phyloP scores from a whole-genome alignment of 2,797 vertebrate genomes.

The Takifugu ocellatus region DNA sequence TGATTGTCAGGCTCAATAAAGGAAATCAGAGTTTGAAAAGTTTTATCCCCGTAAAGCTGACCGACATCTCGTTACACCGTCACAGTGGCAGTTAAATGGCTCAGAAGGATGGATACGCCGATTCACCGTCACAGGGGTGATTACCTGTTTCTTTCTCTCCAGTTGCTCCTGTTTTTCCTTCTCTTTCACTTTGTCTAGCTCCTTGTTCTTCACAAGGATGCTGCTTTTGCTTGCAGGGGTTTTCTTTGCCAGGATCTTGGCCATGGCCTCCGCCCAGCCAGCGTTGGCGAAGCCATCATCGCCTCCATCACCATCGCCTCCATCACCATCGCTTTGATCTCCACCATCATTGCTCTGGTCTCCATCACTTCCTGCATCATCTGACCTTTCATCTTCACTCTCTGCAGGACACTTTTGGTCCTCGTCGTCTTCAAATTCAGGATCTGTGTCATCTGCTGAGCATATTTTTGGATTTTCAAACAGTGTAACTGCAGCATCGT shows the following conservation, averaged over 20 bases:
- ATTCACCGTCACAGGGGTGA: neutral
- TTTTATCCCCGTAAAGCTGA: too few species aligned
- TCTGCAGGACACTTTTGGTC: constrained; percentile 24
- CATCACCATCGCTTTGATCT: constrained; percentile 4
- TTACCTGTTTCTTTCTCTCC: constrained; percentile 83
- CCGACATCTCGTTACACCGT: too few species aligned
- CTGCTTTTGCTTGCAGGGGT: constrained; percentile 69
- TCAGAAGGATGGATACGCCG: too few species aligned
- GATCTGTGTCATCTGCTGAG: constrained; percentile 7
- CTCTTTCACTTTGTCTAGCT: constrained; percentile 80
- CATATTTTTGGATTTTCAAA: too few species aligned
- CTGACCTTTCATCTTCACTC: constrained; percentile 7
- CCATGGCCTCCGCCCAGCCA: constrained; percentile 96
- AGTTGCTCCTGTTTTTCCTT: constrained; percentile 73
- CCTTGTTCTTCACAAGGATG: constrained; percentile 87
- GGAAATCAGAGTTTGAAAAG: too few species aligned
- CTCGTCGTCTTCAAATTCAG: neutral
- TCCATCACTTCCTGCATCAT: constrained; percentile 10
- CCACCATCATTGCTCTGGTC: neutral
- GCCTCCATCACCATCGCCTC: constrained; percentile 19
- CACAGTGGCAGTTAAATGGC: too few species aligned
- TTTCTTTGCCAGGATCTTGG: constrained; percentile 86
- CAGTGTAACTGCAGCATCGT: too few species aligned
- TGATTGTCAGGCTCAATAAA: too few species aligned
- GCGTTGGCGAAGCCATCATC: constrained; percentile 50